Evolutionary conservation across 2,888 invertebrate genomes (phyloP).

Genomic region (Chymomyza amoena): DNA sequence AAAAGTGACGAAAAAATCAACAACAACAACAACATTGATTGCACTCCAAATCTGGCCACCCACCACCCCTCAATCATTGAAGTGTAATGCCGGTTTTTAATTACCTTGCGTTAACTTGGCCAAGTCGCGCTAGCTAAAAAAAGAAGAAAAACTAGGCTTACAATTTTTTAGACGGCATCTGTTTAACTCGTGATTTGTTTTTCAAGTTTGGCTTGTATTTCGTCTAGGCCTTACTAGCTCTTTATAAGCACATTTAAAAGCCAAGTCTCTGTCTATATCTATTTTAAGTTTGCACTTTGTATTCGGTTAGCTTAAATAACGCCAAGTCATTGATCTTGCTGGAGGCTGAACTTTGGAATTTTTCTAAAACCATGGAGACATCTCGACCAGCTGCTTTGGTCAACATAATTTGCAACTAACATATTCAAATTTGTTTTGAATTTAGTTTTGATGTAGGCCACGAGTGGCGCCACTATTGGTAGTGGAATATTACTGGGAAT

Average conservation of each 20-base stretch:
- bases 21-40: background rate
- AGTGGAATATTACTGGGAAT: background rate
- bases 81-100: conserved; percentile 1
- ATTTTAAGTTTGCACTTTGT: background rate
- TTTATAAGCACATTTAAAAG: too few relatives aligned
- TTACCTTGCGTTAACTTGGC: background rate
- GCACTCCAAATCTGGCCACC: background rate
- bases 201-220: conserved; percentile 11
- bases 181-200: background rate
- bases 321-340: conserved; percentile 26
- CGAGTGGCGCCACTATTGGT: background rate
- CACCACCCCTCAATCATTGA: background rate
- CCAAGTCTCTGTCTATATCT: background rate
- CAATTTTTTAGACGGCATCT: background rate
- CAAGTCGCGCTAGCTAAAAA: too few relatives aligned
- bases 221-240: background rate
- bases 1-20: background rate
- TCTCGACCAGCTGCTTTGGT: background rate
- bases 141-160: background rate
- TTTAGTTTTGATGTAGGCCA: background rate
- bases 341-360: conserved; percentile 13
- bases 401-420: conserved; percentile 2
- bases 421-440: background rate
- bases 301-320: background rate
- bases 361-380: background rate